Conservation (phyloP, 2,888 invertebrate species). For the Athrips mouffetella region DNA sequence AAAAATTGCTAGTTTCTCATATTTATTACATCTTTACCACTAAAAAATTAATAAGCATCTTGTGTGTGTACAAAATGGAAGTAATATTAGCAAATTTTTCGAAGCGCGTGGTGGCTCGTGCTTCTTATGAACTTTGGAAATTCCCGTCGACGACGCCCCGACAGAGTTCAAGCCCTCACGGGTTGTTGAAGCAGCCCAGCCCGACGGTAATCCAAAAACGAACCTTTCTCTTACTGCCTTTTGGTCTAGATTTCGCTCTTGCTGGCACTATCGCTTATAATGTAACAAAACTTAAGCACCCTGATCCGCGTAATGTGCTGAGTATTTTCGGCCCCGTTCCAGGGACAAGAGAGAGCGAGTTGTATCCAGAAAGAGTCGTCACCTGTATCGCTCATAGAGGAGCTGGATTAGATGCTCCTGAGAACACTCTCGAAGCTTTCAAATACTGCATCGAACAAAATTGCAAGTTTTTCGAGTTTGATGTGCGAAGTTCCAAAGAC, state of each 20-base stretch:
- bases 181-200: too few species aligned
- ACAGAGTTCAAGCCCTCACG: too few species aligned
- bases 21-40: too few species aligned
- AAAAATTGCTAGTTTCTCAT: too few species aligned
- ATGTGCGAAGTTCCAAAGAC: constrained; percentile 85
- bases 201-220: neutral
- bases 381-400: constrained; percentile 86
- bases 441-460: constrained; percentile 83
- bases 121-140: too few species aligned
- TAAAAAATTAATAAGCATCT: too few species aligned
- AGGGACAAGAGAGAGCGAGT: constrained; percentile 57
- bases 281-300: constrained; percentile 54
- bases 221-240: constrained; percentile 40
- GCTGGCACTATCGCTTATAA: constrained; percentile 56
- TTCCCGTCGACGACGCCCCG: too few species aligned
- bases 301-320: constrained; percentile 53
- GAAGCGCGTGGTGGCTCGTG: too few species aligned
- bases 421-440: constrained; percentile 87
- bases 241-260: constrained; percentile 61
- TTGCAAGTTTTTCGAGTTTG: constrained; percentile 87
- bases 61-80: too few species aligned
- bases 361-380: constrained; percentile 66
- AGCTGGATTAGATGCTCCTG: constrained; percentile 86
- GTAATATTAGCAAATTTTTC: too few species aligned
- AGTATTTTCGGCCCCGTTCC: constrained; percentile 78